phyloP scores from a whole-genome alignment of 2,888 invertebrate genomes.

The Luffia ferchaultella region DNA sequence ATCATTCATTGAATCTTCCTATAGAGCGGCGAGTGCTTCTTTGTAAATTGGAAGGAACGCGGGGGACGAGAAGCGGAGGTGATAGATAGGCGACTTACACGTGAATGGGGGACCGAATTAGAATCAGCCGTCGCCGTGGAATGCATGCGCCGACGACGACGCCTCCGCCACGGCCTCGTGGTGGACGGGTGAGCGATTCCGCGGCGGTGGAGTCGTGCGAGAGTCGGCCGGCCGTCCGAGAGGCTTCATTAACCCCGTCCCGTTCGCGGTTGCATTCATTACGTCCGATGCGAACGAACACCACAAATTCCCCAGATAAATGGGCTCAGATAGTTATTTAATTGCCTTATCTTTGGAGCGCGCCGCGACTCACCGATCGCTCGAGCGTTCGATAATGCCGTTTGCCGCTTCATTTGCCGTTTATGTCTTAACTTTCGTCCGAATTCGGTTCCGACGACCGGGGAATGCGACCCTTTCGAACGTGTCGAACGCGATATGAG shows the following conservation, averaged over 20 bases:
- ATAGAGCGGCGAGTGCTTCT: slow-evolving; percentile 36
- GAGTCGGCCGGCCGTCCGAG: slow-evolving; percentile 9
- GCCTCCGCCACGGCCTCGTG: slow-evolving; percentile 30
- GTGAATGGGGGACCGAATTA: slow-evolving; percentile 56
- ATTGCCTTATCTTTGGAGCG: slow-evolving; percentile 46
- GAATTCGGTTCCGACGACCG: slow-evolving; percentile 25
- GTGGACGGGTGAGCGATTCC: slow-evolving; percentile 14
- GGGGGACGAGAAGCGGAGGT: slow-evolving; percentile 27
- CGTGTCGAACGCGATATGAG: no score
- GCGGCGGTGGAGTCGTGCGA: slow-evolving; percentile 17
- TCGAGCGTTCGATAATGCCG: slow-evolving; percentile 39
- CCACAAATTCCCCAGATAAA: slow-evolving; percentile 51
- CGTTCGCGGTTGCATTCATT: slow-evolving; percentile 46
- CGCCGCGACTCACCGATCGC: slow-evolving; percentile 18
- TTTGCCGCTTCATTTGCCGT: slow-evolving; percentile 52
- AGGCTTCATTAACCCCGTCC: slow-evolving; percentile 53
- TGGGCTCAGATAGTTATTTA: slow-evolving; percentile 55
- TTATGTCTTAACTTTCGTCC: slow-evolving; percentile 52
- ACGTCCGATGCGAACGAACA: slow-evolving; percentile 59
- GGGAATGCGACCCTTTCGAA: neutral
- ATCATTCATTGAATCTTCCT: slow-evolving; percentile 64
- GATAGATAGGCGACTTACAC: slow-evolving; percentile 57
- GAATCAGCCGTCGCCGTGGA: slow-evolving; percentile 57
- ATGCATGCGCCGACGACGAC: slow-evolving; percentile 58
- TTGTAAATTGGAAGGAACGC: slow-evolving; percentile 49